Conservation (phyloP, 2,113 vertebrate genomes). For the Sapayoa aenigma region DNA sequence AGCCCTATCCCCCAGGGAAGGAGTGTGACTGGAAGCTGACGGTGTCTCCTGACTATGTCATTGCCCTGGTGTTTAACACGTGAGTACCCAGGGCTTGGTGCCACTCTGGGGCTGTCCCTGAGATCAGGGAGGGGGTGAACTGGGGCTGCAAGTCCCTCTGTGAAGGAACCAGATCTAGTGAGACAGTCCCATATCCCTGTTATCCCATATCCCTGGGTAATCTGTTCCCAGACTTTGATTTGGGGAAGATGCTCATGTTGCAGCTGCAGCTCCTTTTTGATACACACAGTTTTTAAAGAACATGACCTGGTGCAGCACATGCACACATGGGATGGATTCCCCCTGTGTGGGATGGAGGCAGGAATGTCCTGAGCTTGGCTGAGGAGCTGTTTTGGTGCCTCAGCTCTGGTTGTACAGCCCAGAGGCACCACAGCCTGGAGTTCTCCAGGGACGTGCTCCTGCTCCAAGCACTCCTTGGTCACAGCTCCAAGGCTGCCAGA, state of each 20-base stretch:
- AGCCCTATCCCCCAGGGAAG: conserved; percentile 91
- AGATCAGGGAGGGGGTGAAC: not conserved
- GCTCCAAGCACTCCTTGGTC: not conserved
- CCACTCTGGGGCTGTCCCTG: rapidly evolving
- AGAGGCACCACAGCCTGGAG: not conserved
- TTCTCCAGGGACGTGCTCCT: not conserved
- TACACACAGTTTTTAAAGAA: rapidly evolving
- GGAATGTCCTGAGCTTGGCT: not conserved
- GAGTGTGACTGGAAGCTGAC: conserved; percentile 95
- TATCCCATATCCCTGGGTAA: rapidly evolving
- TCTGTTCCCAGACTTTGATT: rapidly evolving
- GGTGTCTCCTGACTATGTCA: conserved; percentile 91
- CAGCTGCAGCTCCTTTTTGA: not conserved
- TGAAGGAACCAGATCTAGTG: not conserved
- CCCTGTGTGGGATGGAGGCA: rapidly evolving
- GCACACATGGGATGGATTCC: too few relatives aligned
- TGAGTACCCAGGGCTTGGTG: conserved; percentile 64
- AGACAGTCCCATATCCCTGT: rapidly evolving
- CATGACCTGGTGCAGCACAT: rapidly evolving
- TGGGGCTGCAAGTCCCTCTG: not conserved
- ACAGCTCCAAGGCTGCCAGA: too few relatives aligned
- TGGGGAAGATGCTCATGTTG: rapidly evolving
- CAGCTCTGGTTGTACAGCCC: not conserved
- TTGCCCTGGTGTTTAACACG: conserved; percentile 90
- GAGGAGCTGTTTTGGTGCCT: not conserved